These are phyloP conservation scores for Scaptomyza caliginosa DNA, from an alignment of 2,888 invertebrate species.

Conservation along the genomic window DNA sequence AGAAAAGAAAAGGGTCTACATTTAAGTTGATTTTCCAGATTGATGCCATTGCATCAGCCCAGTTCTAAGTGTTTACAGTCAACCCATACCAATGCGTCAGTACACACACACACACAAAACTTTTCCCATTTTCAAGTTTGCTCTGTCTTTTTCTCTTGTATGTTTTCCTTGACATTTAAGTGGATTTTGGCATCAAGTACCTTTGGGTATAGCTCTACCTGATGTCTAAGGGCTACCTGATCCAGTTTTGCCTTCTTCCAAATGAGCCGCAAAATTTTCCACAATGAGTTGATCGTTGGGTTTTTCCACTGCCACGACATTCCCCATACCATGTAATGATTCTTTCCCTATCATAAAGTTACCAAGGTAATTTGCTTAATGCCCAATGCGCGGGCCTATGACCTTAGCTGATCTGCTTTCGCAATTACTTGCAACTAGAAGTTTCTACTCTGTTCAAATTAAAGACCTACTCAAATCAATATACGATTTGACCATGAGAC, in stretches of 20 bases:
- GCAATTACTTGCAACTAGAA: slow-evolving; percentile 6
- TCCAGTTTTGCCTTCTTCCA: slow-evolving; percentile 9
- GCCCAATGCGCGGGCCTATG: slow-evolving; percentile 12
- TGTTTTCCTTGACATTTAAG: slow-evolving; percentile 28
- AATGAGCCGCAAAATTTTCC: slow-evolving; percentile 76
- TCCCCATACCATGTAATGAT: slow-evolving; percentile 11
- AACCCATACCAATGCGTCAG: slow-evolving; percentile 4
- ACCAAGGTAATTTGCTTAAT: slow-evolving; percentile 44
- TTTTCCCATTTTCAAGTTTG: not conserved
- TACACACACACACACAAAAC: not conserved
- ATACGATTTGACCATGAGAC: slow-evolving; percentile 14
- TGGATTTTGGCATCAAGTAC: slow-evolving; percentile 51
- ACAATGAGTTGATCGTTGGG: slow-evolving; percentile 65
- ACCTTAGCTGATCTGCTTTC: slow-evolving; percentile 5
- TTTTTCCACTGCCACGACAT: slow-evolving; percentile 46
- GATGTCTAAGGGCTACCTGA: slow-evolving; percentile 43
- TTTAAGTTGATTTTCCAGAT: slow-evolving; percentile 69
- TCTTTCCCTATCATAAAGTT: slow-evolving; percentile 28
- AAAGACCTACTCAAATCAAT: too few species aligned
- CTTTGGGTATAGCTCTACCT: slow-evolving; percentile 31
- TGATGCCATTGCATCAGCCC: slow-evolving; percentile 74
- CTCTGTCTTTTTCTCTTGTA: too few species aligned
- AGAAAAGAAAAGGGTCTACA: slow-evolving; percentile 20
- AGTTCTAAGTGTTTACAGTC: slow-evolving; percentile 58
- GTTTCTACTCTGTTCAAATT: not conserved